phyloP scores from a whole-genome alignment of 2,113 vertebrate species.

The Osmerus mordax region DNA sequence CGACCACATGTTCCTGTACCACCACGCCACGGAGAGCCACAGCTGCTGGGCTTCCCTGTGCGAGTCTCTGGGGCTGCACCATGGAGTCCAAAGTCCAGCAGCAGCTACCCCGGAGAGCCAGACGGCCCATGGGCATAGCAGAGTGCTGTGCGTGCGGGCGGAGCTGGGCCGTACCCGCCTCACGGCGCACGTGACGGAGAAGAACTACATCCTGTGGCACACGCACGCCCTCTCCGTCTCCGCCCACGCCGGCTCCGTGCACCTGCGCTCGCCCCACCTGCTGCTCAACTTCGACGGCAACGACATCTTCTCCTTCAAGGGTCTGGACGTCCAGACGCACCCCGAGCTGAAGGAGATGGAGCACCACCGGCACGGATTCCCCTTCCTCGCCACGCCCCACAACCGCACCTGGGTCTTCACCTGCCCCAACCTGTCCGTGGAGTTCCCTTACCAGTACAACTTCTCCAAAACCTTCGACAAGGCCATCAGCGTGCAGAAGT shows the following conservation, averaged over 20 bases:
- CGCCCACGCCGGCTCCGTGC: slow-evolving; percentile 68
- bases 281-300: slow-evolving; percentile 87
- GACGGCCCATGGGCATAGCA: slow-evolving; percentile 20
- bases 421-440: slow-evolving; percentile 76
- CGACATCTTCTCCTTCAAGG: slow-evolving; percentile 84
- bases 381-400: slow-evolving; percentile 73
- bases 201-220: slow-evolving; percentile 81
- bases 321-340: slow-evolving; percentile 77
- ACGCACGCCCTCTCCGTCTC: slow-evolving; percentile 73
- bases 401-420: slow-evolving; percentile 85
- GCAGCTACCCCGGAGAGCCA: not conserved
- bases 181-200: slow-evolving; percentile 80
- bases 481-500: slow-evolving; percentile 89
- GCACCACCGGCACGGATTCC: slow-evolving; percentile 79
- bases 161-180: slow-evolving; percentile 79
- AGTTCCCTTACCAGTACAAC: slow-evolving; percentile 95
- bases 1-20: slow-evolving; percentile 93
- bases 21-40: slow-evolving; percentile 80
- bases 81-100: slow-evolving; percentile 8
- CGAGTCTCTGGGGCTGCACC: slow-evolving; percentile 16
- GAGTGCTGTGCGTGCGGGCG: slow-evolving; percentile 69
- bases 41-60: slow-evolving; percentile 69
- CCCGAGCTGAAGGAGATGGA: slow-evolving; percentile 80
- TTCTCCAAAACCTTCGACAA: slow-evolving; percentile 90
- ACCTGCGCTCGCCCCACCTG: slow-evolving; percentile 76